These are phyloP conservation scores for Philereme transversata DNA, from an alignment of 2,888 invertebrate species.

Conservation along the genomic window DNA sequence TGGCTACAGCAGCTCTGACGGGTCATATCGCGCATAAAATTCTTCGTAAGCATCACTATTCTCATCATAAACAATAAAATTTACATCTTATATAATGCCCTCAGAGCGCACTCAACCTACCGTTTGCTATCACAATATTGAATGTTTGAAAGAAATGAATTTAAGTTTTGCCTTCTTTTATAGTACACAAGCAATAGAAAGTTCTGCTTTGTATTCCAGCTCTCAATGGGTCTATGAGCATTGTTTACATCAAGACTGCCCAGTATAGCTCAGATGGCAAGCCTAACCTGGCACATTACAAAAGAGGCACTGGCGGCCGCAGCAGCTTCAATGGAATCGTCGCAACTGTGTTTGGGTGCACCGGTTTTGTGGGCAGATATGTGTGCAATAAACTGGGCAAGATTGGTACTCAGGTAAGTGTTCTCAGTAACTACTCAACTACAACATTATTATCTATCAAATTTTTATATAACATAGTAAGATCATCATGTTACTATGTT, in stretches of 20 bases:
- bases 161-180: not conserved
- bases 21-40: conserved; percentile 67
- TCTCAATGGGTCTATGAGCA: conserved; percentile 66
- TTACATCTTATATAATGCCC: conserved; percentile 70
- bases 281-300: conserved; percentile 87
- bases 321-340: conserved; percentile 98
- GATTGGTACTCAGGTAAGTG: conserved; percentile 89
- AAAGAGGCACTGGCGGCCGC: conserved; percentile 95
- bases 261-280: conserved; percentile 82
- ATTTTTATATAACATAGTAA: too few relatives aligned
- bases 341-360: conserved; percentile 98
- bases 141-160: not conserved
- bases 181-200: not conserved
- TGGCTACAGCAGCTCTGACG: conserved; percentile 72
- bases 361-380: conserved; percentile 94
- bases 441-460: too few relatives aligned
- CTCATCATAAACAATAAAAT: conserved; percentile 28
- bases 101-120: conserved; percentile 10
- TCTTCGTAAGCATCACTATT: conserved; percentile 60
- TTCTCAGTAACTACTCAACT: not conserved
- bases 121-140: conserved; percentile 12
- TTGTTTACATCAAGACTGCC: conserved; percentile 74
- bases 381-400: conserved; percentile 96
- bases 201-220: conserved; percentile 54
- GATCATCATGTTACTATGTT: too few relatives aligned